phyloP scores from a whole-genome alignment of 1,140 invertebrate genomes.

The Geopemphigus sp. region DNA sequence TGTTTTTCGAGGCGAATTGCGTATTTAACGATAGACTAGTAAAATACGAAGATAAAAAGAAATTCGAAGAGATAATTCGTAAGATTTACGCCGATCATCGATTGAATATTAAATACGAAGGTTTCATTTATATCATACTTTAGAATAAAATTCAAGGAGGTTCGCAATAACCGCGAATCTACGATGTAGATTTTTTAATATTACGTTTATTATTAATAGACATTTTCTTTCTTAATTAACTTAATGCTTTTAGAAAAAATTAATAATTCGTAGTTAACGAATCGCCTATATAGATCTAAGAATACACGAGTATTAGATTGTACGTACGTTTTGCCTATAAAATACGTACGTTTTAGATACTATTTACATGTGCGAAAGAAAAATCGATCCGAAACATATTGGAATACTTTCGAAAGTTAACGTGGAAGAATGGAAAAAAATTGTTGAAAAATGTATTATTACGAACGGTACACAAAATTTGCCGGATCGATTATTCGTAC shows the following conservation, averaged over 20 bases:
- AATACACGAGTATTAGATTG: too few species aligned
- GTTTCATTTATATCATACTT: neutral
- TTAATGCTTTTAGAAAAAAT: neutral
- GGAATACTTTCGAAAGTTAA: constrained; percentile 8
- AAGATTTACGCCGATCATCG: constrained; percentile 53
- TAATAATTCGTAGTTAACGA: neutral
- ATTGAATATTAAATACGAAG: constrained; percentile 29
- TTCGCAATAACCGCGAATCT: too few species aligned
- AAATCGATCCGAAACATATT: constrained; percentile 18
- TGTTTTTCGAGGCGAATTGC: constrained; percentile 71
- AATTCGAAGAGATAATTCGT: constrained; percentile 67
- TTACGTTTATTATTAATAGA: too few species aligned
- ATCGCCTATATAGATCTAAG: neutral
- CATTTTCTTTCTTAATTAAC: too few species aligned
- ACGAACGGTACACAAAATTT: constrained; percentile 21
- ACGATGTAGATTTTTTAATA: too few species aligned
- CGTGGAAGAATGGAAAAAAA: constrained; percentile 32
- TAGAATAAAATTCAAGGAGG: too few species aligned
- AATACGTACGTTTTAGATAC: constrained; percentile 4
- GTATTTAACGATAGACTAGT: constrained; percentile 78
- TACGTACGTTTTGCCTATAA: too few species aligned
- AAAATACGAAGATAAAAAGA: constrained; percentile 64
- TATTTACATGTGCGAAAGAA: constrained; percentile 22
- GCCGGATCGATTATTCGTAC: neutral
- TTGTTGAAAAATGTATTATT: constrained; percentile 28